phyloP scores from a whole-genome alignment of 2,888 invertebrate species.

The Dromius quadrimaculatus region DNA sequence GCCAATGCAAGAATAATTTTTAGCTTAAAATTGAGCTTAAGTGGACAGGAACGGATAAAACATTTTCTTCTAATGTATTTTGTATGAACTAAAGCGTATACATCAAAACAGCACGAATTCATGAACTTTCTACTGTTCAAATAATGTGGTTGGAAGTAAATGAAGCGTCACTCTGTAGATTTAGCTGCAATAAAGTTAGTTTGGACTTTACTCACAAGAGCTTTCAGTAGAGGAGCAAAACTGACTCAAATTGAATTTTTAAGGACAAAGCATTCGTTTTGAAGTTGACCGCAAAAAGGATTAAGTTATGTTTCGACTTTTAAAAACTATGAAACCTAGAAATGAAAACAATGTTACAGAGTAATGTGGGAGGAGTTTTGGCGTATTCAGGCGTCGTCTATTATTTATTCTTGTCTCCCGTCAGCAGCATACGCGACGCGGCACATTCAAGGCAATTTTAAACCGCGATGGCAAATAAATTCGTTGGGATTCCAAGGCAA shows the following conservation, averaged over 20 bases:
- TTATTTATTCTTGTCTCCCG: slow-evolving; percentile 28
- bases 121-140: too few relatives aligned
- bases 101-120: too few relatives aligned
- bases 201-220: slow-evolving; percentile 3
- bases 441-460: slow-evolving; percentile 35
- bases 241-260: slow-evolving; percentile 7
- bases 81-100: too few relatives aligned
- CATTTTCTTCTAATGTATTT: too few relatives aligned
- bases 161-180: too few relatives aligned
- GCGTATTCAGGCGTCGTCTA: slow-evolving; percentile 31
- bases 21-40: too few relatives aligned
- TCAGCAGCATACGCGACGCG: slow-evolving; percentile 30
- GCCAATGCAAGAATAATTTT: too few relatives aligned
- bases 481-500: slow-evolving; percentile 34
- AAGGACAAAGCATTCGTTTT: neutral
- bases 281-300: slow-evolving; percentile 2
- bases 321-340: too few relatives aligned
- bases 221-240: slow-evolving; percentile 6
- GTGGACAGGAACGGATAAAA: too few relatives aligned
- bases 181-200: neutral
- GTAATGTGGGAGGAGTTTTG: neutral
- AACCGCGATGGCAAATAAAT: slow-evolving; percentile 46
- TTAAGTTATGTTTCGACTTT: too few relatives aligned
- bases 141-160: too few relatives aligned
- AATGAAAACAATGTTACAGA: too few relatives aligned